Evolutionary conservation across 2,888 invertebrate species (phyloP).

Genomic region (Drosophila cracens): DNA sequence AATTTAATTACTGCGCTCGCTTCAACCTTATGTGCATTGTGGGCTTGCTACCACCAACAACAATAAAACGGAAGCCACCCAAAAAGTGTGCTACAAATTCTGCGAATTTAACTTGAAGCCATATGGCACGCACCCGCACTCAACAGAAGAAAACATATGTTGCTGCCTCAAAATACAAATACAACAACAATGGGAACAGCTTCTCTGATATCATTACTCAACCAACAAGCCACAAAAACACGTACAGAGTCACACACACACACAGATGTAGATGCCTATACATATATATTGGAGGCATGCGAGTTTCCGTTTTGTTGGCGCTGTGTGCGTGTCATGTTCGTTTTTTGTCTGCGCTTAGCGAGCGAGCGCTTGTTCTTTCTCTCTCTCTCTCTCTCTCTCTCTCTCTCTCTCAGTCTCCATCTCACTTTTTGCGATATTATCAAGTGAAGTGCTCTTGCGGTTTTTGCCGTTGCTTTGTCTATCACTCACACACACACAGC

Average conservation of each 20-base stretch:
- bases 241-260: slow-evolving; percentile 30
- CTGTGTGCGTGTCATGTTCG: slow-evolving; percentile 49
- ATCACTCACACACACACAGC: slow-evolving; percentile 33
- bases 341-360: slow-evolving; percentile 57
- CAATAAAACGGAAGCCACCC: slow-evolving; percentile 34
- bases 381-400: not conserved
- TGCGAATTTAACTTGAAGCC: slow-evolving; percentile 33
- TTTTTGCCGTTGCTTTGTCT: slow-evolving; percentile 66
- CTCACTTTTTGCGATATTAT: slow-evolving; percentile 64
- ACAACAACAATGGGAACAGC: slow-evolving; percentile 57
- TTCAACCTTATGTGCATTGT: slow-evolving; percentile 12
- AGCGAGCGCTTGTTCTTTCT: slow-evolving; percentile 18
- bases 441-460: slow-evolving; percentile 79
- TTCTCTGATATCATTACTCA: slow-evolving; percentile 77
- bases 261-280: not conserved
- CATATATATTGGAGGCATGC: slow-evolving; percentile 19
- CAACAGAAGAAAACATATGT: slow-evolving; percentile 64
- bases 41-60: not conserved
- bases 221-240: slow-evolving; percentile 57
- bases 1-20: slow-evolving; percentile 67
- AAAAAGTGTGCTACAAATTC: slow-evolving; percentile 57
- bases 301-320: slow-evolving; percentile 49
- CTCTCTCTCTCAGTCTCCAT: slow-evolving; percentile 3
- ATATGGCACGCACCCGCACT: slow-evolving; percentile 40
- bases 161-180: slow-evolving; percentile 49